A percentile compares a stretch with the other conserved stretches of the same genome.
phyloP scores from a whole-genome alignment of 1,140 invertebrate species.

The Drosophila dunni region DNA sequence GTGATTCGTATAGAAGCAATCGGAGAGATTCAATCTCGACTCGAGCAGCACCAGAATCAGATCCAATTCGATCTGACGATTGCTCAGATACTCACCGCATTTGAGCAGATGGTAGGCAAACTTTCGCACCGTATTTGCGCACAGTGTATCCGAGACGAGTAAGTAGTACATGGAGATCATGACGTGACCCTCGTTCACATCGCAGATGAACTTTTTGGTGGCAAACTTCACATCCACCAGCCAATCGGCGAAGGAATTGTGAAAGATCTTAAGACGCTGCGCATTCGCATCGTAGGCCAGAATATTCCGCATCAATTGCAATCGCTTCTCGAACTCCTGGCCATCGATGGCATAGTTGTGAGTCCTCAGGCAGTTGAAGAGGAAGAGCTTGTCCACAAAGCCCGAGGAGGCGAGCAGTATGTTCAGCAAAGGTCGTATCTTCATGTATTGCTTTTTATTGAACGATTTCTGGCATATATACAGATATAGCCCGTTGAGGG shows the following conservation, averaged over 20 bases:
- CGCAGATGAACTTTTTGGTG: conserved; percentile 96
- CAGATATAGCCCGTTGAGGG: conserved; percentile 96
- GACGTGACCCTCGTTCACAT: conserved; percentile 93
- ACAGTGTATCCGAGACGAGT: conserved; percentile 84
- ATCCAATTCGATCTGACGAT: conserved; percentile 77
- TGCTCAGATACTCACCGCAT: conserved; percentile 75
- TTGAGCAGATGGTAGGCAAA: conserved; percentile 83
- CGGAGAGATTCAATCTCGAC: conserved; percentile 79
- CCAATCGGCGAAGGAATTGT: conserved; percentile 97
- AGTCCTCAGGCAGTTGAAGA: conserved; percentile 93
- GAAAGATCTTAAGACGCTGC: conserved; percentile 91
- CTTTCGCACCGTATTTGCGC: conserved; percentile 76
- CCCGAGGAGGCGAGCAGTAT: conserved; percentile 94
- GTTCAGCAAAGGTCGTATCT: conserved; percentile 92
- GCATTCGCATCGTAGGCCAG: conserved; percentile 85
- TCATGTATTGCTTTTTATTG: conserved; percentile 93
- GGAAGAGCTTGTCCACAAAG: conserved; percentile 91
- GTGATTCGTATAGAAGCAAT: conserved; percentile 83
- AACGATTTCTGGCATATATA: conserved; percentile 97
- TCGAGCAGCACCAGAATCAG: conserved; percentile 82
- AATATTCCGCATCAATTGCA: conserved; percentile 90
- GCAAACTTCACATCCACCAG: conserved; percentile 98
- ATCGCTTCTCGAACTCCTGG: conserved; percentile 93
- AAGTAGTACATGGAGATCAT: conserved; percentile 95
- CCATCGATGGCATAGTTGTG: conserved; percentile 91